Percentiles rank a stretch among this genome's conserved stretches.
Conservation (phyloP, 92 coral and sea anemone species). For the Palythoa grandiflora region DNA sequence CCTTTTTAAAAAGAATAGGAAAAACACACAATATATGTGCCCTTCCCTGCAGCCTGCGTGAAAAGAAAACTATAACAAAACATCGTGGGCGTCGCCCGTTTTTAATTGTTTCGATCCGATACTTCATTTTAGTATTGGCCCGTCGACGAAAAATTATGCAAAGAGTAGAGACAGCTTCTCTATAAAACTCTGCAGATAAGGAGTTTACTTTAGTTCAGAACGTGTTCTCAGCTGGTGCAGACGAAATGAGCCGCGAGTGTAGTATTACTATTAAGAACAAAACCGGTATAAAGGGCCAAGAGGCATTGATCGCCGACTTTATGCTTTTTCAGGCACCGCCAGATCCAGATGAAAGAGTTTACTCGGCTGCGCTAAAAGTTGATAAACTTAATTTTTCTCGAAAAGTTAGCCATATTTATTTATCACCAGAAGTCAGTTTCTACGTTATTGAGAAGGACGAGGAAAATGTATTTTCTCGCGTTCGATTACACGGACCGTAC, state of each 20-base stretch:
- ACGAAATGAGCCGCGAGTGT: slow-evolving; percentile 6
- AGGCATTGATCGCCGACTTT: slow-evolving; percentile 20
- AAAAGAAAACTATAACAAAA: too few relatives aligned
- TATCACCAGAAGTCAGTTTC: slow-evolving; percentile 4
- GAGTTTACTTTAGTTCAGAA: not conserved
- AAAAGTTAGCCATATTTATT: not conserved
- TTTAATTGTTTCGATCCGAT: not conserved
- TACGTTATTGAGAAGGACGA: slow-evolving; percentile 6
- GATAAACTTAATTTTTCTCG: not conserved
- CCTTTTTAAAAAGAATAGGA: too few relatives aligned
- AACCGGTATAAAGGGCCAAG: slow-evolving; percentile 7
- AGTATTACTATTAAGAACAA: slow-evolving; percentile 18
- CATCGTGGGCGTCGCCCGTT: too few relatives aligned
- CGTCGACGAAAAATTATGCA: not conserved
- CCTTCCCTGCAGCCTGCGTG: too few relatives aligned
- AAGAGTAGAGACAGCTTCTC: not conserved
- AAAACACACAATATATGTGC: too few relatives aligned
- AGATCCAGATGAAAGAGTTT: not conserved
- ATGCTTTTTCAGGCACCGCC: slow-evolving; percentile 5
- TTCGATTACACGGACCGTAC: slow-evolving; percentile 6
- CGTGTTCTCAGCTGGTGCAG: not conserved
- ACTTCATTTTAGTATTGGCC: not conserved
- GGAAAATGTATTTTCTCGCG: not conserved
- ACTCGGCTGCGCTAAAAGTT: slow-evolving; percentile 24
- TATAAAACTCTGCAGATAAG: not conserved